Conservation (phyloP, 2,888 invertebrate species). For the Spilosoma lubricipeda region DNA sequence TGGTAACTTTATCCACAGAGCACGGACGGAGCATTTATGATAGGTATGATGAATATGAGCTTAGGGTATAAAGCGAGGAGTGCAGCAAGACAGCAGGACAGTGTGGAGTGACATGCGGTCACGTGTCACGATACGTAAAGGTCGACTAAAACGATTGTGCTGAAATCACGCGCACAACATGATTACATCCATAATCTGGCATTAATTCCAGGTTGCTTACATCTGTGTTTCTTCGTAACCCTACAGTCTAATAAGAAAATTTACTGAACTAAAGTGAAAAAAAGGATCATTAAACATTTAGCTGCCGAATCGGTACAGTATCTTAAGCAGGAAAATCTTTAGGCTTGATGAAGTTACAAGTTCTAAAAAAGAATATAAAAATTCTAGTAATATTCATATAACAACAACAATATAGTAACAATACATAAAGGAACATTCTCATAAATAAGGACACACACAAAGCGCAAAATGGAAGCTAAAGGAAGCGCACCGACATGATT, state of each 20-base stretch:
- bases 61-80: background rate
- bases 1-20: constrained; percentile 28
- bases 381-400: too few relatives aligned
- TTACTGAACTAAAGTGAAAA: background rate
- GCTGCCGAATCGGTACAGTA: fast-evolving
- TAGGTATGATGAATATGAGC: constrained; percentile 1
- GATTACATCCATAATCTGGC: constrained; percentile 23
- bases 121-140: constrained; percentile 39
- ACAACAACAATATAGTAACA: constrained; percentile 44
- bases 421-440: constrained; percentile 56
- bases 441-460: constrained; percentile 65
- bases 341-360: background rate
- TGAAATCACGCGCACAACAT: background rate
- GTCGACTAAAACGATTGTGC: constrained; percentile 30
- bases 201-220: background rate
- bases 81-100: constrained; percentile 20
- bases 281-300: background rate
- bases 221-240: background rate
- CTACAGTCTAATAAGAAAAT: background rate
- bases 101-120: constrained; percentile 21
- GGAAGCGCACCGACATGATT: constrained; percentile 56
- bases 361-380: background rate
- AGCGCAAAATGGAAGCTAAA: constrained; percentile 59
- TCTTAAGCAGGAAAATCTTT: background rate
- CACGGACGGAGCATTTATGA: constrained; percentile 3